Evolutionary conservation across 1,140 invertebrate genomes (phyloP).

Genomic region (Drosophila triauraria): DNA sequence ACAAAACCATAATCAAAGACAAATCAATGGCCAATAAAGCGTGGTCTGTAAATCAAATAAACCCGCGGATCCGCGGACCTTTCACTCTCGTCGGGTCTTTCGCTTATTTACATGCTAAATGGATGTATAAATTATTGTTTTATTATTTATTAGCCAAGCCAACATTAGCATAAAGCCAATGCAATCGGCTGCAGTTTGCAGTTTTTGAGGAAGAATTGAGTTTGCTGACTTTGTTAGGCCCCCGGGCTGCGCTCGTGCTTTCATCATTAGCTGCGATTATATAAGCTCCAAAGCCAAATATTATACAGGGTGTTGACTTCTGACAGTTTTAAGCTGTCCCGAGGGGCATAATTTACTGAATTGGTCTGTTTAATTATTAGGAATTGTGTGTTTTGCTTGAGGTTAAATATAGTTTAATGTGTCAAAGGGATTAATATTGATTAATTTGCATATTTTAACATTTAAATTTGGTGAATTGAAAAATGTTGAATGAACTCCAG

Average conservation of each 20-base stretch:
- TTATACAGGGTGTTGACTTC: slow-evolving; percentile 69
- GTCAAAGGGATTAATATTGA: too few relatives aligned
- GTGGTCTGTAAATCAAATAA: slow-evolving; percentile 28
- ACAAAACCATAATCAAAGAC: slow-evolving; percentile 51
- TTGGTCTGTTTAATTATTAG: slow-evolving; percentile 17
- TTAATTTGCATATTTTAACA: too few relatives aligned
- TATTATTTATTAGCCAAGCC: slow-evolving; percentile 47
- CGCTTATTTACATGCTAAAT: slow-evolving; percentile 73
- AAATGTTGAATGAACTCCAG: too few relatives aligned
- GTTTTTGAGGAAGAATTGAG: slow-evolving; percentile 43
- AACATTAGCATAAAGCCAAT: slow-evolving; percentile 54
- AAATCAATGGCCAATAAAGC: slow-evolving; percentile 60
- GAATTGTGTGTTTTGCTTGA: slow-evolving; percentile 25
- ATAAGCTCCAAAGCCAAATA: slow-evolving; percentile 55
- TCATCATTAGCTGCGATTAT: slow-evolving; percentile 65
- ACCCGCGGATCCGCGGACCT: slow-evolving; percentile 30
- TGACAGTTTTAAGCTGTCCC: slow-evolving; percentile 24
- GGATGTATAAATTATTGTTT: slow-evolving; percentile 38
- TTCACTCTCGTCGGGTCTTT: slow-evolving; percentile 61
- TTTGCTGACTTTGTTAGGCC: slow-evolving; percentile 15
- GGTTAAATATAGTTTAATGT: slow-evolving; percentile 30
- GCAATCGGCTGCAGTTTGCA: slow-evolving; percentile 56
- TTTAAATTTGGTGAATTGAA: too few relatives aligned
- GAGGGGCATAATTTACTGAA: slow-evolving; percentile 30
- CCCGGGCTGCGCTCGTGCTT: slow-evolving; percentile 56